Evolutionary conservation across 2,888 invertebrate genomes (phyloP).

Genomic region (Leptopterna dolabrata): DNA sequence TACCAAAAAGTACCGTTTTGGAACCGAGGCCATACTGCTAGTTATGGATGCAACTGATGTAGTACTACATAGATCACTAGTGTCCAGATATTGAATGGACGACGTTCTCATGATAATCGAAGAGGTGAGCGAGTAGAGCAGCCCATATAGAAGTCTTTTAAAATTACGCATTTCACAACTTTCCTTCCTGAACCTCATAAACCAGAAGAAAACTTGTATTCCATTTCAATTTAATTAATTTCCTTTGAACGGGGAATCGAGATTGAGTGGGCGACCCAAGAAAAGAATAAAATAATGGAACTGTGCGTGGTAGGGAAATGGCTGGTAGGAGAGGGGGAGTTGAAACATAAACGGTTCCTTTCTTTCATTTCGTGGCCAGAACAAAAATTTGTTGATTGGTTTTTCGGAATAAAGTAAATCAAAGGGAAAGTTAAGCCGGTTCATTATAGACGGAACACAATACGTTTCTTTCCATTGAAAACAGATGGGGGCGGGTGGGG

Average conservation of each 20-base stretch:
- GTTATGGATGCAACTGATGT: too few species aligned
- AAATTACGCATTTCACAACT: too few species aligned
- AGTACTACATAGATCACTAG: too few species aligned
- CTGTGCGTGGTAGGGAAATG: not conserved
- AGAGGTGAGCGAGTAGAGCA: too few species aligned
- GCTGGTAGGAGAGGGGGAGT: not conserved
- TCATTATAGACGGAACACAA: slow-evolving; percentile 49
- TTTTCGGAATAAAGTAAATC: slow-evolving; percentile 26
- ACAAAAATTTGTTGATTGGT: slow-evolving; percentile 36
- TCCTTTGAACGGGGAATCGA: not conserved
- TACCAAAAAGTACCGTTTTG: too few species aligned
- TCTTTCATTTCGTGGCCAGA: not conserved
- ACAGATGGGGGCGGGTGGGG: not conserved
- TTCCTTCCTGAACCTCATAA: not conserved
- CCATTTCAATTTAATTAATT: slow-evolving; percentile 10
- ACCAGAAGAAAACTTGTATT: not conserved
- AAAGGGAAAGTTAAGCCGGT: slow-evolving; percentile 41
- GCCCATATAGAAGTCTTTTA: too few species aligned
- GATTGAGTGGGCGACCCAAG: not conserved
- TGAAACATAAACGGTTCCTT: slow-evolving; percentile 22
- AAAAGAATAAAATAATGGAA: slow-evolving; percentile 7
- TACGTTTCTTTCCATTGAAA: slow-evolving; percentile 1
- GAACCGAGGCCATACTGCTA: too few species aligned
- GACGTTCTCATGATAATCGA: too few species aligned
- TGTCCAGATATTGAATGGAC: too few species aligned